phyloP scores from a whole-genome alignment of 1,140 invertebrate genomes.

The Micrasema minimum region DNA sequence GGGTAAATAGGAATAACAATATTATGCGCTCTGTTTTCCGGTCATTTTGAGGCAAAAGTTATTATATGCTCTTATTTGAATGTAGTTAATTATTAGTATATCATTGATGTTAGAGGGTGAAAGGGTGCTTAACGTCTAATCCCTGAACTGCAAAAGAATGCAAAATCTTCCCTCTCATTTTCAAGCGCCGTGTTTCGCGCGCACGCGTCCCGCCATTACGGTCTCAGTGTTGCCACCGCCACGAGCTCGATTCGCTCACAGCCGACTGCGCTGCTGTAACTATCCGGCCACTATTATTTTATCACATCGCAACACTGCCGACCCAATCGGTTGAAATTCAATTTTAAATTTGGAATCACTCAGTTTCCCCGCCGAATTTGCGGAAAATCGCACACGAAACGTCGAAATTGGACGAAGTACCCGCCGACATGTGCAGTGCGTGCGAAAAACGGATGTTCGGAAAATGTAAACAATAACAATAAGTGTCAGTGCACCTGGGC shows the following conservation, averaged over 20 bases:
- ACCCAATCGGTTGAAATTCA: conserved; percentile 15
- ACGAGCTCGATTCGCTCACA: conserved; percentile 13
- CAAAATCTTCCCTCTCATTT: background rate
- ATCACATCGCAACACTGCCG: conserved; percentile 25
- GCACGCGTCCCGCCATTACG: background rate
- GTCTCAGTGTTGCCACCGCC: conserved; percentile 20
- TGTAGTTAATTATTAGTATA: too few relatives aligned
- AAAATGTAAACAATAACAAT: conserved; percentile 22
- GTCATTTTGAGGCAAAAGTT: too few relatives aligned
- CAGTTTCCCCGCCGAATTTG: background rate
- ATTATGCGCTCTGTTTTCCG: too few relatives aligned
- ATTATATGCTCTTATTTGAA: too few relatives aligned
- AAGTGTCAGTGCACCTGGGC: conserved; percentile 15
- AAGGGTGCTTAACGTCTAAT: too few relatives aligned
- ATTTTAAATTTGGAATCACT: background rate
- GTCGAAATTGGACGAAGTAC: too few relatives aligned
- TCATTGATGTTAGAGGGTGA: too few relatives aligned
- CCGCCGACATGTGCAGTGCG: conserved; percentile 12
- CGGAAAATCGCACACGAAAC: background rate
- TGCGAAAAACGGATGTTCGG: conserved; percentile 15
- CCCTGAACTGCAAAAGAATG: too few relatives aligned
- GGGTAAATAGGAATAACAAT: too few relatives aligned
- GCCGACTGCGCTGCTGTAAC: conserved; percentile 28
- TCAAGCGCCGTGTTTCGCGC: background rate
- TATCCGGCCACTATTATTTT: conserved; percentile 22